A percentile compares a stretch with the other conserved stretches of the same genome.
Conservation (phyloP, 2,888 invertebrate genomes). For the Abscondita cerata region DNA sequence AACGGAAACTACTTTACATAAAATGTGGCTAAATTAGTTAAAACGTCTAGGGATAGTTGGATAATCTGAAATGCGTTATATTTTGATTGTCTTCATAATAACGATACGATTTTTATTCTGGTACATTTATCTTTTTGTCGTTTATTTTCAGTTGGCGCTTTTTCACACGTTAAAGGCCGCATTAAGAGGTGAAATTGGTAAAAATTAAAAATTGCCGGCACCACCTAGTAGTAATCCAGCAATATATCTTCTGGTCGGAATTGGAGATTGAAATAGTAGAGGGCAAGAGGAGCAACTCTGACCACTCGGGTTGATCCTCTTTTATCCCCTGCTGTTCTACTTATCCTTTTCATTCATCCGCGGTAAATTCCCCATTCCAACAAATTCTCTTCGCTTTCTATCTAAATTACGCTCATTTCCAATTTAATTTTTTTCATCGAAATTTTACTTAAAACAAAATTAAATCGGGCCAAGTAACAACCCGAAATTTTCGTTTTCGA, state of each 20-base stretch:
- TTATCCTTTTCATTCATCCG: constrained; percentile 52
- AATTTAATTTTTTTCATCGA: constrained; percentile 8
- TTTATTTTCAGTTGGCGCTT: constrained; percentile 27
- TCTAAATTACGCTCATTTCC: constrained; percentile 14
- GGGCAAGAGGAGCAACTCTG: constrained; percentile 50
- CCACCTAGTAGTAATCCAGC: constrained; percentile 50
- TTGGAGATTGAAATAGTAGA: constrained; percentile 52
- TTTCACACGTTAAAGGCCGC: constrained; percentile 29
- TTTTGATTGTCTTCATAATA: constrained; percentile 33
- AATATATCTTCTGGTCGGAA: constrained; percentile 50
- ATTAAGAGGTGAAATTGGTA: constrained; percentile 37
- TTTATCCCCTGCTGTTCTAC: constrained; percentile 49
- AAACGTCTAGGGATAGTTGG: constrained; percentile 27
- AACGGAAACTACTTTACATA: constrained; percentile 39
- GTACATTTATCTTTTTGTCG: constrained; percentile 31
- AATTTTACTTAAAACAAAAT: background rate
- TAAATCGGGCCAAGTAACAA: background rate
- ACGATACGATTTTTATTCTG: constrained; percentile 18
- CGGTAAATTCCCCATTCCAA: constrained; percentile 43
- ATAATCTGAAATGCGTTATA: constrained; percentile 30
- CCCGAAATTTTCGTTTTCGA: constrained; percentile 1
- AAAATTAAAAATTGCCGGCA: constrained; percentile 50
- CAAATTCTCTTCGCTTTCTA: constrained; percentile 12
- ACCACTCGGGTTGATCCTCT: constrained; percentile 49
- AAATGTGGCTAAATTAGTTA: constrained; percentile 36